A percentile compares a stretch with the other conserved stretches of the same genome.
phyloP scores from a whole-genome alignment of 1,140 invertebrate species.

The Drosophila kepulauana region DNA sequence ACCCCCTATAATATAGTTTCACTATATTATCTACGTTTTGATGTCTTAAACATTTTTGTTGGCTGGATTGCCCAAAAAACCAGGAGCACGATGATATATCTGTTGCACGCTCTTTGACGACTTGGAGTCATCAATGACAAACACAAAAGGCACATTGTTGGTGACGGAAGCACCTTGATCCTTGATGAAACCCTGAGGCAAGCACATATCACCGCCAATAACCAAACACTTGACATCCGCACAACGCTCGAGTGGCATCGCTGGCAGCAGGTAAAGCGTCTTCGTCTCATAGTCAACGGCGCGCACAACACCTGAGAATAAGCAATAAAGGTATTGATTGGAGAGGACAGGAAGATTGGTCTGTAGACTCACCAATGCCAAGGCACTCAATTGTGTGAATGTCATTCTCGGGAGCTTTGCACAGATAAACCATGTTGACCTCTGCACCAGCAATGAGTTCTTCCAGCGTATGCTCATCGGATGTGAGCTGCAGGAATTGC shows the following conservation, averaged over 20 bases:
- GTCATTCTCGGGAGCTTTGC: slow-evolving; percentile 25
- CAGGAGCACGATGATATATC: slow-evolving; percentile 63
- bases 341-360: not conserved
- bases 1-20: too few species aligned
- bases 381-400: slow-evolving; percentile 52
- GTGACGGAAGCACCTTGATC: slow-evolving; percentile 63
- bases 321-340: not conserved
- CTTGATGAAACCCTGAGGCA: slow-evolving; percentile 70
- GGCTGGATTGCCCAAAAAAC: slow-evolving; percentile 42
- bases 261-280: slow-evolving; percentile 66
- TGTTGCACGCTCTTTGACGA: slow-evolving; percentile 77
- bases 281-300: slow-evolving; percentile 59
- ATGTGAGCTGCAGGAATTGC: slow-evolving; percentile 43
- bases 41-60: slow-evolving; percentile 1
- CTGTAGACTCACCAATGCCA: slow-evolving; percentile 68
- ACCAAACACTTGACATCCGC: slow-evolving; percentile 63
- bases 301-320: slow-evolving; percentile 72
- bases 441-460: slow-evolving; percentile 67
- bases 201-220: slow-evolving; percentile 60
- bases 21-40: not conserved
- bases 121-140: slow-evolving; percentile 61
- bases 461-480: slow-evolving; percentile 24
- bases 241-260: slow-evolving; percentile 45
- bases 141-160: slow-evolving; percentile 68
- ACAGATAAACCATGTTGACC: slow-evolving; percentile 80